Base-by-base conservation (phyloP, 2,888 invertebrate genomes). In the Tipula unca region DNA sequence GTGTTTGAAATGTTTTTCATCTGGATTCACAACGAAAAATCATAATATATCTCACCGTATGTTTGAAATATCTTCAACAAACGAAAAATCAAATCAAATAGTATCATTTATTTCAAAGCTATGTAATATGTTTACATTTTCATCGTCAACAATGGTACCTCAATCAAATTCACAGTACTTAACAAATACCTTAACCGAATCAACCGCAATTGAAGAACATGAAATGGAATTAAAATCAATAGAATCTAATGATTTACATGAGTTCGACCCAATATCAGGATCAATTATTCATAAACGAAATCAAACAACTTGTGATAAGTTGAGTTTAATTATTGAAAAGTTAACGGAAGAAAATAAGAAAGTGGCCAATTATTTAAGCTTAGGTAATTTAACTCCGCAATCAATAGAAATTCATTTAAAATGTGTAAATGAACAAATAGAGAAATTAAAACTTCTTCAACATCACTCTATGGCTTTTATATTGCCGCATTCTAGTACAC, bases 1-100 rank as follows among this genome's bases (percentile, higher is more conserved):
- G 17, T 91, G 91, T 84, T 86, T 90, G 85, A 89, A 89, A 86
- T 91, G 91, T 86, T 91, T 91, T 87, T 89, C 90, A 1, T 88
- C 88, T 20, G 90, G 90, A 0, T 89, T 86, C 42, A 87, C 87
- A 0, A 88, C 87, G 25, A 88, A 88, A 82, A 90, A 89, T 85
- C 91, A 91, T 86, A 86, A 87, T 1, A 20, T 83, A 13, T 87
- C 88, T 6, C 91, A 91, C 88, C 90, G 90, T 10, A 90, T 91
- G 89, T 89, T 88, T 86, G 91, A 91, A 87, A 89, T 90, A 8
- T 90, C 89, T 86, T 88, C 88, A 1, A 90, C 90, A 87, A 89
- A 84, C 1, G 36, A 35, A 39, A 84, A 39, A 84, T 36, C 35
- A 10, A 84, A 84, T 39, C 32, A 36, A 17, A 36, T 84, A 10